Evolutionary conservation across 2,113 vertebrate genomes (phyloP), one percentile per base, ranked within the genome.

Genomic region (Dryoscopus gambensis): DNA sequence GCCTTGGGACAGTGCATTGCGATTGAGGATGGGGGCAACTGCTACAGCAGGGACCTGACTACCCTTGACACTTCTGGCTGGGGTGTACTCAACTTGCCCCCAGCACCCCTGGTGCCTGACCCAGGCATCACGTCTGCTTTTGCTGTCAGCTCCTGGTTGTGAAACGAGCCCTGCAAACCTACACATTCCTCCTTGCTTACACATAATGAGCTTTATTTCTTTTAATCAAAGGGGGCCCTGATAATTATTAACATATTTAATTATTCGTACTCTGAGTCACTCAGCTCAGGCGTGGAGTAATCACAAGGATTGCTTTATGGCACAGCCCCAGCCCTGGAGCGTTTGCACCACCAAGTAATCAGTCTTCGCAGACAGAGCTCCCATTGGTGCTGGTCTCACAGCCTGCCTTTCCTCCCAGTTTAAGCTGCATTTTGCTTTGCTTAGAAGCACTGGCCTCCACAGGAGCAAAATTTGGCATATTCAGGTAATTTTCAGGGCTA

Each of bases 211-310:
- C 87, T 97, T 96, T 94, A 88, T 96, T 96, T 96, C 82, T 95
- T 95, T 96, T 96, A 97, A 95, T 97, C 90, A 93, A 86, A 90
- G 47, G 55, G 35, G 44, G 19, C 75, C 73, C 92, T 77, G 87
- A 94, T 96, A 95, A 97, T 96, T 96, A 97, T 96, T 96, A 96
- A 97, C 93, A 92, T 95, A 75, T 95, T 96, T 90, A 97, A 97
- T 97, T 96, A 75, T 97, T 97, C 96, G 95, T 67, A 28, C 68
- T 93, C 75, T 93, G 88, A 96, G 75, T 96, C 82, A 86, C 68
- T 90, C 5, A 3, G 71, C 59, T 93, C 2, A 14, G 93, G 71
- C 1, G 3, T 63, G 90, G 82, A 88, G 79, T 30, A 87, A 93
- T 92, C 85, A 67, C 76, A 95, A 68, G 44, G 27, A 52, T 78